Base-by-base conservation (phyloP, 2,888 invertebrate species). In the Galeruca laticollis region DNA sequence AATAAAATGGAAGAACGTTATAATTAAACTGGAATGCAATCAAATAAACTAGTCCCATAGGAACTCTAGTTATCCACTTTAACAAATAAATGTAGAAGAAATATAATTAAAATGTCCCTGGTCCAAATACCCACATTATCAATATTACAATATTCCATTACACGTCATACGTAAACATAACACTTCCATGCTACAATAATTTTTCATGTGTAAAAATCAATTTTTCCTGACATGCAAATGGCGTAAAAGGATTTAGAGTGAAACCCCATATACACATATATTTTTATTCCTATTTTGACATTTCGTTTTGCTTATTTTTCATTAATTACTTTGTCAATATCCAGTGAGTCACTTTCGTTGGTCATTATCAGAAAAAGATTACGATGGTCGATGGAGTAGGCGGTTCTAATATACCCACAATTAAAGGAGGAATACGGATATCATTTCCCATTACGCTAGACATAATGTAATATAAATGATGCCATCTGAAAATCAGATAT, bases 121-220 rank as follows among this genome's bases (percentile, higher is more conserved):
- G 62, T 72, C 67, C 62, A 71, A 62, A 72, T 73, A 76, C 69
- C 70, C 74, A 75, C 70, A 74, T 65, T 70, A 76, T 71, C 70
- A 72, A 73, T 75, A 74, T 73, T 75, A 73, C 72, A 73, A 73
- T 75, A 75, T 75, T 76, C 75, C 70, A 70, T 61, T 61, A 60
- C 20, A 15, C 35, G n/a, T 35, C 52, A 37, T 56, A 54, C 57
- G 56, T 68, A 71, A 72, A 73, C 71, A 68, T 59, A 72, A 73
- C 71, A 68, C 56, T 31, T 70, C 60, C 63, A 63, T 74, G 71
- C 75, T 76, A 77, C 71, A 69, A 70, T 70, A 77, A 76, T 77
- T 77, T 75, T 79, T 78, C 76, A 77, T 67, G 10, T 56, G 76
- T 73, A 79, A 82, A 82, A 82, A 82, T 82, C 82, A 82, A 82